These are phyloP conservation scores for Nibea coibor DNA, from an alignment of 2,113 vertebrate species.

Conservation along the genomic window DNA sequence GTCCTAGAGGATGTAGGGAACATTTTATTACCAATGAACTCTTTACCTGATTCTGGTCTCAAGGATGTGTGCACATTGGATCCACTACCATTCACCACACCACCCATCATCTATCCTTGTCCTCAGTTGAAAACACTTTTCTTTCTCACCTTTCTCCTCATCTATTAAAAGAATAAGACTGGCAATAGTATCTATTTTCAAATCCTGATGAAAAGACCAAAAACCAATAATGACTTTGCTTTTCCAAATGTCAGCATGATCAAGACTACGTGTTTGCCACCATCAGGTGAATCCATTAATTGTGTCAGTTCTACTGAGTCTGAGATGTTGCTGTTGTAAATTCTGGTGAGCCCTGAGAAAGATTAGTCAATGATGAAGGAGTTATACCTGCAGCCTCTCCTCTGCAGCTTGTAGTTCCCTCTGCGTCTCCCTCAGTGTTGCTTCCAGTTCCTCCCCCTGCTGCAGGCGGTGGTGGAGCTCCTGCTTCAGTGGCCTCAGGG, in stretches of 20 bases:
- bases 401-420: conserved; percentile 84
- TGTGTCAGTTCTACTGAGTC: too few species aligned
- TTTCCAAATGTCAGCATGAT: too few species aligned
- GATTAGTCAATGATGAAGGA: neutral
- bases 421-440: conserved; percentile 80
- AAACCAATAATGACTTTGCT: too few species aligned
- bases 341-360: neutral
- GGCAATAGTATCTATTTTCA: too few species aligned
- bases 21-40: neutral
- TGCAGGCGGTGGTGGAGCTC: conserved; percentile 87
- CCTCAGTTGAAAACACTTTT: neutral
- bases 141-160: neutral
- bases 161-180: too few species aligned
- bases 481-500: conserved; percentile 83
- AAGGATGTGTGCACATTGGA: too few species aligned
- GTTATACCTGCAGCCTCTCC: conserved; percentile 85
- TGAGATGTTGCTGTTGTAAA: neutral
- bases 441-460: conserved; percentile 84
- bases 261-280: too few species aligned
- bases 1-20: conserved; percentile 77
- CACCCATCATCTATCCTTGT: neutral
- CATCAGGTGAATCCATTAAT: too few species aligned
- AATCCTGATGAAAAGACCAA: too few species aligned
- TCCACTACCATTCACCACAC: too few species aligned
- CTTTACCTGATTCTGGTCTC: too few species aligned